A percentile compares a stretch with the other conserved stretches of the same genome.
phyloP scores from a whole-genome alignment of 2,888 invertebrate species.

The Prostheceraeus crozeri region DNA sequence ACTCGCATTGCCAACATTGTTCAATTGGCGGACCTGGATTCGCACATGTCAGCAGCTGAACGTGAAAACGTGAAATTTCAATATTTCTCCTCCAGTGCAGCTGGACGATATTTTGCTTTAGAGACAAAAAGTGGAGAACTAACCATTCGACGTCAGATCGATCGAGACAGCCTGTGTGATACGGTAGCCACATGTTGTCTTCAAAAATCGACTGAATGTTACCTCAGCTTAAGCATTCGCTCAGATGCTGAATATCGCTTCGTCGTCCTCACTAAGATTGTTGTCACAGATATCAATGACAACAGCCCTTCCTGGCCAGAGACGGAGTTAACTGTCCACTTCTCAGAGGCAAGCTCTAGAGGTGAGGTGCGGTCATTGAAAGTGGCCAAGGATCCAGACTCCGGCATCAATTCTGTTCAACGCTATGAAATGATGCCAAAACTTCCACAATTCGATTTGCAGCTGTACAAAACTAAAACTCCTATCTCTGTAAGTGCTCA shows the following conservation, averaged over 20 bases:
- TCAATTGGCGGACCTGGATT: too few species aligned
- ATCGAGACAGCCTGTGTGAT: too few species aligned
- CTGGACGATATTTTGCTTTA: too few species aligned
- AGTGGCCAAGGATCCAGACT: conserved; percentile 19
- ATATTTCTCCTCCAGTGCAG: too few species aligned
- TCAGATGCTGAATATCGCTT: conserved; percentile 31
- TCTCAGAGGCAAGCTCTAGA: conserved; percentile 24
- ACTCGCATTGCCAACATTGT: too few species aligned
- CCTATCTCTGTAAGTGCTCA: too few species aligned
- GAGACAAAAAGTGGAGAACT: too few species aligned
- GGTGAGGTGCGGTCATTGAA: conserved; percentile 28
- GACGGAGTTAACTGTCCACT: conserved; percentile 29
- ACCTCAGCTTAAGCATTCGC: conserved; percentile 28
- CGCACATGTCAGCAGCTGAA: too few species aligned
- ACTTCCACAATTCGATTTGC: too few species aligned
- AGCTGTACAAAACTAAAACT: too few species aligned
- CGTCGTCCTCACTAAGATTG: conserved; percentile 23
- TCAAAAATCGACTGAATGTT: conserved; percentile 19
- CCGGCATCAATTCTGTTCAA: background rate
- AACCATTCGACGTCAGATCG: too few species aligned
- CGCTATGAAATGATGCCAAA: conserved; percentile 6
- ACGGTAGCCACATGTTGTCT: conserved; percentile 19
- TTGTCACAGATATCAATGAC: conserved; percentile 31
- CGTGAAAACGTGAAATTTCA: too few species aligned
- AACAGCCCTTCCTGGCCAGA: conserved; percentile 30